Conservation (phyloP, 2,888 invertebrate species). For the Nudaria mundana region DNA sequence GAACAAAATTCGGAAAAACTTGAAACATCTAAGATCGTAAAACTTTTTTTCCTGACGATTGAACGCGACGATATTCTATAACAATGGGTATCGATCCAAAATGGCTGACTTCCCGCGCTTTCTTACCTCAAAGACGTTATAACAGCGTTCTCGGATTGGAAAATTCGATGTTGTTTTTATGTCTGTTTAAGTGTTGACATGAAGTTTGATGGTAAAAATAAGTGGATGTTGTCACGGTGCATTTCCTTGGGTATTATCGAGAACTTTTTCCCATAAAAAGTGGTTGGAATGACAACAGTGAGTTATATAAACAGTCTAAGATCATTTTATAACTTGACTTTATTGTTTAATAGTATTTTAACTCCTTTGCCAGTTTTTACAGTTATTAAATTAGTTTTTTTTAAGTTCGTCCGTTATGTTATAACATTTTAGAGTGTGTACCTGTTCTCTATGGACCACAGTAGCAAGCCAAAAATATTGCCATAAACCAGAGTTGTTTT, state of each 20-base stretch:
- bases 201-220: slow-evolving; percentile 9
- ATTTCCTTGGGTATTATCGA: background rate
- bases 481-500: too few relatives aligned
- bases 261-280: slow-evolving; percentile 1
- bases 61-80: slow-evolving; percentile 40
- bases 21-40: slow-evolving; percentile 30
- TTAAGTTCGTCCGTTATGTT: too few relatives aligned
- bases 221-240: slow-evolving; percentile 1
- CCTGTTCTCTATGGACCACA: too few relatives aligned
- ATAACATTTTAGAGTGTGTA: too few relatives aligned
- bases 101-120: slow-evolving; percentile 52
- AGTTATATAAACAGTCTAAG: background rate
- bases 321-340: background rate
- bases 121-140: slow-evolving; percentile 40
- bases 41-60: slow-evolving; percentile 47
- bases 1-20: slow-evolving; percentile 32
- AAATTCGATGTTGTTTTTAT: slow-evolving; percentile 14
- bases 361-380: too few relatives aligned
- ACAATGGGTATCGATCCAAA: slow-evolving; percentile 45
- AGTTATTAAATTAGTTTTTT: too few relatives aligned
- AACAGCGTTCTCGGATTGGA: slow-evolving; percentile 24
- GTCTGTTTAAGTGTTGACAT: slow-evolving; percentile 7
- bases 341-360: too few relatives aligned
- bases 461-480: too few relatives aligned
- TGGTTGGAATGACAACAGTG: background rate